Evolutionary conservation across 2,113 vertebrate genomes (phyloP).

Genomic region (Athene cunicularia): DNA sequence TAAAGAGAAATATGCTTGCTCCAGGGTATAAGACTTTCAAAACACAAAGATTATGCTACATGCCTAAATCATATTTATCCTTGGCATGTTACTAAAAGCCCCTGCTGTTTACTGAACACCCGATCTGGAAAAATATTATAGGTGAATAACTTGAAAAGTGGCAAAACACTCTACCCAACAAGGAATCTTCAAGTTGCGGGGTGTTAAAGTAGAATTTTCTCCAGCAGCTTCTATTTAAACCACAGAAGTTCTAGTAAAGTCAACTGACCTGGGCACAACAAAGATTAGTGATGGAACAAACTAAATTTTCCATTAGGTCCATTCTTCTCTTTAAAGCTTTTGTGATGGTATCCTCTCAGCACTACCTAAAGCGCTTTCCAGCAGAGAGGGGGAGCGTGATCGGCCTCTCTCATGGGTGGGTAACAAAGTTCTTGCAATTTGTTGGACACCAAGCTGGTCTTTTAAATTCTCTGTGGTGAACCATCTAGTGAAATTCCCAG

Average conservation of each 20-base stretch:
- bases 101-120: not conserved
- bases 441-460: not conserved
- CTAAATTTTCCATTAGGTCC: not conserved
- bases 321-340: not conserved
- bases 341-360: too few relatives aligned
- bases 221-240: not conserved
- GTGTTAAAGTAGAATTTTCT: not conserved
- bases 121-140: not conserved
- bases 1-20: not conserved
- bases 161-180: not conserved
- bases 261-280: not conserved
- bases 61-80: not conserved
- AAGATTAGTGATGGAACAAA: not conserved
- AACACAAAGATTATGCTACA: rapidly evolving
- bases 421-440: not conserved
- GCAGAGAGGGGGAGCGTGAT: not conserved
- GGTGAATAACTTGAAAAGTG: too few relatives aligned
- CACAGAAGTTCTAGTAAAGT: not conserved
- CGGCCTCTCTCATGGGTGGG: not conserved
- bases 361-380: not conserved
- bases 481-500: not conserved
- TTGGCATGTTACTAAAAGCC: not conserved
- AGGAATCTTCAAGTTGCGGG: not conserved
- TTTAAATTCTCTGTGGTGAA: not conserved
- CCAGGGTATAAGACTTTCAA: not conserved